Base-by-base conservation (phyloP, 2,888 invertebrate genomes). In the Caenorhabditis sinica region DNA sequence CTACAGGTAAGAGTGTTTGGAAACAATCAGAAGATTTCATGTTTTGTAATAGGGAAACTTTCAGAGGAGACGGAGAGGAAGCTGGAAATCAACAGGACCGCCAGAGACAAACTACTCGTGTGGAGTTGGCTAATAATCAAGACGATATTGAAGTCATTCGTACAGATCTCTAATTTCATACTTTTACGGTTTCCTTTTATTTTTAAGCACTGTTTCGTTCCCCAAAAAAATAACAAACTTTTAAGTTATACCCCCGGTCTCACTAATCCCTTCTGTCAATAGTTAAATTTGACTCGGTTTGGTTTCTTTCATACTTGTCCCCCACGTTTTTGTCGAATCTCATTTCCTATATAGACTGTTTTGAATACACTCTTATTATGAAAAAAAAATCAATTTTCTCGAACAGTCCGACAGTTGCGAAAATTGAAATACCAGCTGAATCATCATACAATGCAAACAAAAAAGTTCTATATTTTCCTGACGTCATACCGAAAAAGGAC, bases 91-190 rank as follows among this genome's bases (percentile, higher is more conserved):
- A 25, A 30, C 25, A 58, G 13, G 77, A 77, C 1, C 69, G 77
- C 51, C 79, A 79, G n/a, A 79, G 80, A 36, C 83, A 80, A 53
- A 80, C 65, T 20, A 76, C 75, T 13, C 60, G 84, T 8, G 72
- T 80, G 5, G 83, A 83, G 36, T n/a, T 83, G 40, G 73, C 82
- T 9, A 76, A 79, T 23, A 74, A 79, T 58, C 66, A 72, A 30
- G 20, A n/a, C 5, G 83, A 83, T 20, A 79, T 83, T n/a, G 77
- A 83, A 76, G 58, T 76, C 5, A n/a, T 76, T 20, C 75, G 76
- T 25, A 77, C 82, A 11, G 76, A 82, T 73, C 58, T 82, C 13
- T 76, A 77, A 77, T 43, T 56, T 63, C 17, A 6, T 58, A 43
- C 60, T 30, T 58, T 17, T 40, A 58, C 40, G 28, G 2, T 43